These are phyloP conservation scores for Dichetophora obliterata DNA, from an alignment of 2,888 invertebrate species.

Conservation along the genomic window DNA sequence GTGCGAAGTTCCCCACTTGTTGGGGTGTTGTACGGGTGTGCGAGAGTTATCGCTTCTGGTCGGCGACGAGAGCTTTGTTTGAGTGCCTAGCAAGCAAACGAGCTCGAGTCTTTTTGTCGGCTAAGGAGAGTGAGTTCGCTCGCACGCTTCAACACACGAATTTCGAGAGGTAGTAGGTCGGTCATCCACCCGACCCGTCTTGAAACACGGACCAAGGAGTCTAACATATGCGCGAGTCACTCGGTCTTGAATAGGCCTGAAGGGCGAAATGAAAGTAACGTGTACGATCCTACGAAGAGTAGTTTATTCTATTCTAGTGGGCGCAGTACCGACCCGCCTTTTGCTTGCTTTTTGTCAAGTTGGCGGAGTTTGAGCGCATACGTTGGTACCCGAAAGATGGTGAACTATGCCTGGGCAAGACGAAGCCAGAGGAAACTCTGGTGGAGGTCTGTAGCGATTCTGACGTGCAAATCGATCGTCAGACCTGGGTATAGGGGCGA, in stretches of 20 bases:
- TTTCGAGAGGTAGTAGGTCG: conserved; percentile 69
- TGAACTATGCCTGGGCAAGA: conserved; percentile 78
- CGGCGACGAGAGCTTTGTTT: no score
- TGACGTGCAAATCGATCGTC: conserved; percentile 86
- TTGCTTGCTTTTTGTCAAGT: conserved; percentile 48
- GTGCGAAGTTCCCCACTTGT: no score
- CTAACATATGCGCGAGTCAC: conserved; percentile 80
- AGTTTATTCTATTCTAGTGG: no score
- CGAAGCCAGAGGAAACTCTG: conserved; percentile 52
- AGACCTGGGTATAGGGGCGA: conserved; percentile 81
- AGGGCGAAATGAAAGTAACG: conserved; percentile 75
- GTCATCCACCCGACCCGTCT: conserved; percentile 78
- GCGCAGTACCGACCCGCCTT: conserved; percentile 50
- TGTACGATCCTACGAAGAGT: no score
- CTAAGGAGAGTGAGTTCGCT: conserved; percentile 49
- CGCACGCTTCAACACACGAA: conserved; percentile 52
- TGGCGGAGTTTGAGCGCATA: conserved; percentile 72
- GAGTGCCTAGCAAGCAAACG: no score
- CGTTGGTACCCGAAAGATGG: conserved; percentile 82
- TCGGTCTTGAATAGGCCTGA: conserved; percentile 72
- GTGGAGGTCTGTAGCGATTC: conserved; percentile 80
- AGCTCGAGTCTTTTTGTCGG: conserved; percentile 50
- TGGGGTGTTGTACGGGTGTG: no score
- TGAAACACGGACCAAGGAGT: conserved; percentile 85
- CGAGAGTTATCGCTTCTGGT: no score